These are phyloP conservation scores for Ditylenchus weischeri DNA, from an alignment of 2,888 invertebrate species.

Conservation along the genomic window DNA sequence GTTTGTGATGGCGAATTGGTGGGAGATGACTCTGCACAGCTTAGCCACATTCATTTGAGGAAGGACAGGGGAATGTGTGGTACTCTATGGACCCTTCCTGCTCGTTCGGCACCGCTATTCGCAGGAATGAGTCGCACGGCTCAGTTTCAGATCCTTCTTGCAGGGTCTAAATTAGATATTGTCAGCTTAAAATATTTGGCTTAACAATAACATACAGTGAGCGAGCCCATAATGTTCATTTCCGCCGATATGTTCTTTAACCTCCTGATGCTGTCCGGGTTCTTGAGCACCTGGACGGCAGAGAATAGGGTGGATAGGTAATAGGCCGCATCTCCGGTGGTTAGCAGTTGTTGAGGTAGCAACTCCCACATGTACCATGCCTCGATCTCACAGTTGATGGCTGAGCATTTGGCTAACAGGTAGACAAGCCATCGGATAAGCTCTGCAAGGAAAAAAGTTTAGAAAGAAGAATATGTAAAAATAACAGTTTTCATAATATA, in stretches of 20 bases:
- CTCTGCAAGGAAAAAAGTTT: conserved; percentile 24
- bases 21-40: conserved; percentile 82
- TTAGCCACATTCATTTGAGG: conserved; percentile 88
- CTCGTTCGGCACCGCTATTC: conserved; percentile 89
- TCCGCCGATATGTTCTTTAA: conserved; percentile 28
- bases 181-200: background rate
- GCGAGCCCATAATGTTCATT: conserved; percentile 20
- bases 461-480: background rate
- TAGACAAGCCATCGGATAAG: conserved; percentile 81
- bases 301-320: conserved; percentile 88
- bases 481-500: background rate
- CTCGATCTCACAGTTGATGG: conserved; percentile 87
- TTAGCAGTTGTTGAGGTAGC: conserved; percentile 79
- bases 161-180: conserved; percentile 26
- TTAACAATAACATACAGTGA: conserved; percentile 12
- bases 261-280: conserved; percentile 61
- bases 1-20: conserved; percentile 89
- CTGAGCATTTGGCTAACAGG: conserved; percentile 82
- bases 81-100: conserved; percentile 82
- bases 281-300: conserved; percentile 82
- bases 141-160: conserved; percentile 30
- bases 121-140: conserved; percentile 66
- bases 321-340: conserved; percentile 81
- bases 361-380: conserved; percentile 83
- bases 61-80: conserved; percentile 83